Conservation (phyloP, 2,113 vertebrate genomes). For the Stigmatopora argus region DNA sequence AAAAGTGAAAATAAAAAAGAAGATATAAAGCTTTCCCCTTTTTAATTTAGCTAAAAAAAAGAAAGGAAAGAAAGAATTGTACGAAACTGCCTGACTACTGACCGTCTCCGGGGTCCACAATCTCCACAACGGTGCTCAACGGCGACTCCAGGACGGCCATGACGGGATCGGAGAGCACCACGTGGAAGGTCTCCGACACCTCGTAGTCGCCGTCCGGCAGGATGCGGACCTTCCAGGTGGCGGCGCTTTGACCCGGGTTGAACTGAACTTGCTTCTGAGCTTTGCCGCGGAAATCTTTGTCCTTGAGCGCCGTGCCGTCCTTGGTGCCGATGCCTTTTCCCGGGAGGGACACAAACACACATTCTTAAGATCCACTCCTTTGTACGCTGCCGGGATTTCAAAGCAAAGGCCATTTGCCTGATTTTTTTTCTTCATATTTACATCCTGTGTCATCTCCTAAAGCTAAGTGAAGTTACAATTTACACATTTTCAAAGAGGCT, state of each 20-base stretch:
- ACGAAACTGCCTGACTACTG: slow-evolving; percentile 23
- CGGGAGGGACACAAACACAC: neutral
- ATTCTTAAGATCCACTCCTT: too few species aligned
- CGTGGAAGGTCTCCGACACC: slow-evolving; percentile 82
- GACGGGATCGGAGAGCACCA: slow-evolving; percentile 86
- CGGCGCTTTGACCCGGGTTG: slow-evolving; percentile 87
- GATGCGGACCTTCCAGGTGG: slow-evolving; percentile 84
- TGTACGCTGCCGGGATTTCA: slow-evolving; percentile 1
- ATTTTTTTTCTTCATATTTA: too few species aligned
- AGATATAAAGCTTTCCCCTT: too few species aligned
- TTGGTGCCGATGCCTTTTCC: slow-evolving; percentile 82
- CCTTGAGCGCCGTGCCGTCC: slow-evolving; percentile 82
- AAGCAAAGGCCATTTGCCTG: too few species aligned
- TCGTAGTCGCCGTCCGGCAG: slow-evolving; percentile 80
- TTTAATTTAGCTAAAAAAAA: too few species aligned
- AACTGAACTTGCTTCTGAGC: slow-evolving; percentile 94
- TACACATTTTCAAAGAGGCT: too few species aligned
- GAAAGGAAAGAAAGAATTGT: too few species aligned
- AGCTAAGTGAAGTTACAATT: too few species aligned
- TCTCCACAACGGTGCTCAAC: slow-evolving; percentile 76
- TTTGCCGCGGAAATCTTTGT: slow-evolving; percentile 89
- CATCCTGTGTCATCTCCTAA: too few species aligned
- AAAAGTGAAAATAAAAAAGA: too few species aligned
- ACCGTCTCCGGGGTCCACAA: slow-evolving; percentile 90
- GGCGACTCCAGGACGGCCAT: slow-evolving; percentile 88